Evolutionary conservation across 2,888 invertebrate species (phyloP).

Genomic region (Dolichomitus sp.): DNA sequence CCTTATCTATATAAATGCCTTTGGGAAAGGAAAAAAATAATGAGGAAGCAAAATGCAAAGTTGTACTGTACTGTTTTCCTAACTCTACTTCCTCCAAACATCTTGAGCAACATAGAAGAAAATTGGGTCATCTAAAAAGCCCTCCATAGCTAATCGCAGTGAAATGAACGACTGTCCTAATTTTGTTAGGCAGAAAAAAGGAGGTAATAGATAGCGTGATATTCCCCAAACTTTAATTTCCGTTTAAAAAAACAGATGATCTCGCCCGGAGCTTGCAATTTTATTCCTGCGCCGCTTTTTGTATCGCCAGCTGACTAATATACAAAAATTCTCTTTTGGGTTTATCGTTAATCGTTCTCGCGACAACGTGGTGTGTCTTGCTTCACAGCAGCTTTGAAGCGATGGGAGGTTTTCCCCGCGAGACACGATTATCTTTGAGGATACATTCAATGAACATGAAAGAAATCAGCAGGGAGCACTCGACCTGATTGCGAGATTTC

Average conservation of each 20-base stretch:
- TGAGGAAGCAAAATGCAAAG: no score
- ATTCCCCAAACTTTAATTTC: slow-evolving; percentile 7
- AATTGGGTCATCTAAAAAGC: background rate
- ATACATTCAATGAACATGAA: slow-evolving; percentile 46
- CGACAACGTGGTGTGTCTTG: background rate
- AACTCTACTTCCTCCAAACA: background rate
- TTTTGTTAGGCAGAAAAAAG: background rate
- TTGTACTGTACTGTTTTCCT: background rate
- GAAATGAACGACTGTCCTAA: background rate
- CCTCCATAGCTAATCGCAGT: background rate
- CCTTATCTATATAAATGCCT: no score
- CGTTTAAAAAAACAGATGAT: slow-evolving; percentile 11
- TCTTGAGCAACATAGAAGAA: background rate
- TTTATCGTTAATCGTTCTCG: background rate
- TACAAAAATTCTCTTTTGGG: slow-evolving; percentile 1
- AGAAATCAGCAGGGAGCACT: slow-evolving; percentile 33
- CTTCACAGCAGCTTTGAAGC: background rate
- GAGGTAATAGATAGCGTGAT: background rate
- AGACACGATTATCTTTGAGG: slow-evolving; percentile 43
- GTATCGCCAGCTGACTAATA: slow-evolving; percentile 11
- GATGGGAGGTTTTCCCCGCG: background rate
- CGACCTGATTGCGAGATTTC: slow-evolving; percentile 27
- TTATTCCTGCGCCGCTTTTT: background rate
- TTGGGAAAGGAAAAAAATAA: no score
- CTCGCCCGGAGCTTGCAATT: slow-evolving; percentile 6